Conservation (phyloP, 2,797 vertebrate genomes). For the Sebastiscus tertius region DNA sequence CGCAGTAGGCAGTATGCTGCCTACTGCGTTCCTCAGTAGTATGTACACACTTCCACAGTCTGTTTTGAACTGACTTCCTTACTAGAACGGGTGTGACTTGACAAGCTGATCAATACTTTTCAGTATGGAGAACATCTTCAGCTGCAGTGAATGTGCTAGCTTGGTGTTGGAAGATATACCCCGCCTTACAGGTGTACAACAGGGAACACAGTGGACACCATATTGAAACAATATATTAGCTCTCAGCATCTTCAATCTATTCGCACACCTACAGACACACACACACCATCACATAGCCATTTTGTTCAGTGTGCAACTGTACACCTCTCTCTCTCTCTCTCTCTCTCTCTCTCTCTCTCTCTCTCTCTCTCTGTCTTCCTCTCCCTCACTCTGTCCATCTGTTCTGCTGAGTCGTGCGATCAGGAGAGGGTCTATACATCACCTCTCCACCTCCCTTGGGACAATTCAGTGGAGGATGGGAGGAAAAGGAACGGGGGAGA, state of each 20-base stretch:
- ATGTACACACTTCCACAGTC: not conserved
- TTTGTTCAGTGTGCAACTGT: slow-evolving; percentile 50
- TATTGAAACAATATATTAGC: slow-evolving; percentile 28
- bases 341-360: slow-evolving; percentile 7
- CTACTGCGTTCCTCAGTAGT: too few relatives aligned
- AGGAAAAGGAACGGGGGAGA: slow-evolving; percentile 2
- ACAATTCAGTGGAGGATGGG: slow-evolving; percentile 63
- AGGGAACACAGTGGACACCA: not conserved
- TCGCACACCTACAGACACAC: slow-evolving; percentile 11
- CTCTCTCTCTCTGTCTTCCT: slow-evolving; percentile 15
- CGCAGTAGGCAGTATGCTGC: too few relatives aligned
- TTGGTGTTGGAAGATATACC: not conserved
- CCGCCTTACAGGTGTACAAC: not conserved
- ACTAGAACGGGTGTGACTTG: slow-evolving; percentile 19
- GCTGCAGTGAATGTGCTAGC: not conserved
- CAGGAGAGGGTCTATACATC: slow-evolving; percentile 75
- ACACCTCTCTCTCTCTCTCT: slow-evolving; percentile 22
- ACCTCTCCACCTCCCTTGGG: slow-evolving; percentile 73
- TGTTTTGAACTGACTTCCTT: not conserved
- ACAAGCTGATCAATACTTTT: not conserved
- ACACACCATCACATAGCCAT: slow-evolving; percentile 17
- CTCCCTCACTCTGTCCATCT: slow-evolving; percentile 61
- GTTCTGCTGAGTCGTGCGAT: slow-evolving; percentile 77
- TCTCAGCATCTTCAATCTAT: slow-evolving; percentile 3
- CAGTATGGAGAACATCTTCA: not conserved